Evolutionary conservation across 2,113 vertebrate species (phyloP).

Genomic region (Nothocercus julius): DNA sequence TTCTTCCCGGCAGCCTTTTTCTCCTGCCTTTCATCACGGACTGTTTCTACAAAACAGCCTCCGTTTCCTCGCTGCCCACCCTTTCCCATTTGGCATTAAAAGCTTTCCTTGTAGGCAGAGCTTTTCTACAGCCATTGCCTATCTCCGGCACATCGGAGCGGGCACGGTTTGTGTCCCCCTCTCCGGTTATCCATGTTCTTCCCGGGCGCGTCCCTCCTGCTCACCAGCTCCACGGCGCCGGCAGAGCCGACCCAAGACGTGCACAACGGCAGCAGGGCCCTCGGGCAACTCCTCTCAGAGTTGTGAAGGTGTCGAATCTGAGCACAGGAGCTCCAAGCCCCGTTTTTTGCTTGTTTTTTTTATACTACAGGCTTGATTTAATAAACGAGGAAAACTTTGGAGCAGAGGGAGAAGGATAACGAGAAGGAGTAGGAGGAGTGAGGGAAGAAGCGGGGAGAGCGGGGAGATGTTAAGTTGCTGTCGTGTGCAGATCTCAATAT

Average conservation of each 20-base stretch:
- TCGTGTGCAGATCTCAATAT: background rate
- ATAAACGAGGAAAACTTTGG: background rate
- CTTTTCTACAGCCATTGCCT: slow-evolving; percentile 49
- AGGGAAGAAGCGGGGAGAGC: background rate
- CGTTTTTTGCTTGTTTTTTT: no score
- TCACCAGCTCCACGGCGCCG: background rate
- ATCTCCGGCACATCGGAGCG: slow-evolving; percentile 7
- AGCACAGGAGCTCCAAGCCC: background rate
- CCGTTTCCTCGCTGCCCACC: background rate
- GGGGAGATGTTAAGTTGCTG: background rate
- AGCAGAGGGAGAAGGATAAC: fast-evolving
- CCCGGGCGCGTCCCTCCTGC: slow-evolving; percentile 9
- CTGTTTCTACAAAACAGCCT: slow-evolving; percentile 24
- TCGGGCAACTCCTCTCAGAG: background rate
- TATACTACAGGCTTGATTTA: background rate
- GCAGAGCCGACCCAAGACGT: background rate
- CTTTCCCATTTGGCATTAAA: slow-evolving; percentile 46
- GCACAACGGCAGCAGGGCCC: background rate
- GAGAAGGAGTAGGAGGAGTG: background rate
- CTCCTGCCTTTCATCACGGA: slow-evolving; percentile 10
- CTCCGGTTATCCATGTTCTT: slow-evolving; percentile 54
- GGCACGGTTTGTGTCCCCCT: background rate
- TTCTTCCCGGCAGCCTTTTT: background rate
- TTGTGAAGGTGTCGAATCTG: background rate
- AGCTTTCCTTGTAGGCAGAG: slow-evolving; percentile 46